phyloP scores from a whole-genome alignment of 2,113 vertebrate species.

The Telmatochromis brachygnathus region DNA sequence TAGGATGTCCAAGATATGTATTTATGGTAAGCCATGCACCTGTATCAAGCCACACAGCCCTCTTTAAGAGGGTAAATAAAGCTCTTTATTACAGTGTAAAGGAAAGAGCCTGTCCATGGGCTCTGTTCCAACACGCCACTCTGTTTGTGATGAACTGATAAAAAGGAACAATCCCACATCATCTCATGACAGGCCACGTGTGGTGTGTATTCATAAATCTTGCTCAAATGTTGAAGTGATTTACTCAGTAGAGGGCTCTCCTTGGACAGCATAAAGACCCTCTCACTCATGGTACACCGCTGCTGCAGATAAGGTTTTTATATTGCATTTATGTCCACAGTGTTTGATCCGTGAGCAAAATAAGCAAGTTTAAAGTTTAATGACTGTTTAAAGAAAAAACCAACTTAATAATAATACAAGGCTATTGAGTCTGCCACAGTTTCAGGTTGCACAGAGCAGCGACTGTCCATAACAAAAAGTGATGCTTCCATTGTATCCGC shows the following conservation, averaged over 20 bases:
- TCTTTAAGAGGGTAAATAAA: conserved; percentile 35
- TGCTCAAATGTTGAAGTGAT: not conserved
- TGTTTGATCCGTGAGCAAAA: conserved; percentile 20
- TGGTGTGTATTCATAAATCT: conserved; percentile 13
- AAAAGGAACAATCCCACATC: not conserved
- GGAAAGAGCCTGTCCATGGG: conserved; percentile 6
- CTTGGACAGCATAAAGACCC: not conserved
- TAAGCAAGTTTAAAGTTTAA: conserved; percentile 13
- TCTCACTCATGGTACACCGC: not conserved
- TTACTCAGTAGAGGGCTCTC: not conserved
- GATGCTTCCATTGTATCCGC: not conserved
- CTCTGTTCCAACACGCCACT: conserved; percentile 4
- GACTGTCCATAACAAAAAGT: not conserved
- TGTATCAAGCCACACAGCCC: conserved; percentile 30
- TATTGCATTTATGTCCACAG: not conserved
- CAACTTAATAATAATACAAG: not conserved
- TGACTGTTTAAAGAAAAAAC: not conserved
- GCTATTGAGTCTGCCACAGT: not conserved
- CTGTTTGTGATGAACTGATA: conserved; percentile 32
- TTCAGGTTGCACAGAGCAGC: not conserved
- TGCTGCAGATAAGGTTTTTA: not conserved
- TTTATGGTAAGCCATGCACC: conserved; percentile 45
- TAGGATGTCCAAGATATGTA: conserved; percentile 1
- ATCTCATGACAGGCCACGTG: not conserved
- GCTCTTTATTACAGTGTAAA: conserved; percentile 42